Percentiles rank a stretch among this genome's conserved stretches.
Conservation (phyloP, 2,797 vertebrate genomes). For the Lateolabrax maculatus region DNA sequence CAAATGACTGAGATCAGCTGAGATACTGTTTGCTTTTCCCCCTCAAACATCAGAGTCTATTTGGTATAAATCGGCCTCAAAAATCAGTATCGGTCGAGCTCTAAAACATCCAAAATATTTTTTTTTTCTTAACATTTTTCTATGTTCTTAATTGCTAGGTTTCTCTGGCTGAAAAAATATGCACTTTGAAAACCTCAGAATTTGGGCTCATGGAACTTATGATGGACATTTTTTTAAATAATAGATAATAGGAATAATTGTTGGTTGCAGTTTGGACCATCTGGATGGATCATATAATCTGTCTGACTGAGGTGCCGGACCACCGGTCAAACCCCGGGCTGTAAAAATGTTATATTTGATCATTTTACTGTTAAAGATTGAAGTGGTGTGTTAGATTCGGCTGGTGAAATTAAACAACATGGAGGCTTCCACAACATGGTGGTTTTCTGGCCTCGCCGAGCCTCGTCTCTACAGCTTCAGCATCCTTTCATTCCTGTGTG, state of each 20-base stretch:
- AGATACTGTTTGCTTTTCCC: not conserved
- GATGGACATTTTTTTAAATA: not conserved
- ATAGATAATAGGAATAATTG: not conserved
- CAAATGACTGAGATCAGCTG: not conserved
- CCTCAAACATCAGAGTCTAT: not conserved
- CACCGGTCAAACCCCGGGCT: not conserved
- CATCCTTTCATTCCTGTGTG: conserved; percentile 48
- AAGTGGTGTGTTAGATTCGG: conserved; percentile 24
- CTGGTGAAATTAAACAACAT: conserved; percentile 62
- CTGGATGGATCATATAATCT: not conserved
- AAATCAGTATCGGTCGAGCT: not conserved
- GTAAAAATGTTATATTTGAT: not conserved
- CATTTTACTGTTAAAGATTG: not conserved
- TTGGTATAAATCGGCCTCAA: not conserved
- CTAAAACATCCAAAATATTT: not conserved
- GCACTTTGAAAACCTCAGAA: not conserved
- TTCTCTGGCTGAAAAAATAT: not conserved
- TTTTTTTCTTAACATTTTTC: not conserved
- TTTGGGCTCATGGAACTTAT: not conserved
- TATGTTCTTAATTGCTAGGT: not conserved
- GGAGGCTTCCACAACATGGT: conserved; percentile 71
- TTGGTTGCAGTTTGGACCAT: not conserved
- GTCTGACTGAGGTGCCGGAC: conserved; percentile 9
- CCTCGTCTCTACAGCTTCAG: conserved; percentile 34
- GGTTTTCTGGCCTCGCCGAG: conserved; percentile 32